Evolutionary conservation across 2,797 vertebrate genomes (phyloP).

Genomic region (Atherinosoma microstoma): DNA sequence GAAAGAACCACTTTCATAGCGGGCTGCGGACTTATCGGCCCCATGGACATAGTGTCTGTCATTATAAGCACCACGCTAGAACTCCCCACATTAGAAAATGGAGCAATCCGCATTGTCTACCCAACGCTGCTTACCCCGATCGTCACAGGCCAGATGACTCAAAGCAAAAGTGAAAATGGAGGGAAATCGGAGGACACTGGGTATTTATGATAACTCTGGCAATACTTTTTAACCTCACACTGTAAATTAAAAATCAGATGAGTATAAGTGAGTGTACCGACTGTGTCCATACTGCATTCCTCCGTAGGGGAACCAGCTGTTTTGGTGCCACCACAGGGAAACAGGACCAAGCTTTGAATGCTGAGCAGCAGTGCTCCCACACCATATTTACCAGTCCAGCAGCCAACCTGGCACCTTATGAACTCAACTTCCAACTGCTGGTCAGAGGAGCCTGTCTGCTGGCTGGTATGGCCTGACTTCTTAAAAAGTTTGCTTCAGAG

Average conservation of each 20-base stretch:
- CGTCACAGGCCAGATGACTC: conserved; percentile 67
- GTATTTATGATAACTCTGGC: conserved; percentile 53
- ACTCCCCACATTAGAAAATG: conserved; percentile 89
- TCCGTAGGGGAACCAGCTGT: conserved; percentile 90
- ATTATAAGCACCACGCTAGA: conserved; percentile 90
- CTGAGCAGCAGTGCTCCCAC: conserved; percentile 79
- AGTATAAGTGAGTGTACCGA: not conserved
- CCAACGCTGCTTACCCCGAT: conserved; percentile 88
- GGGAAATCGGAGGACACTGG: conserved; percentile 90
- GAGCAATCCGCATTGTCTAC: conserved; percentile 89
- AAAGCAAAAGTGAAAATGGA: conserved; percentile 85
- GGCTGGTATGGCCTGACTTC: conserved; percentile 83
- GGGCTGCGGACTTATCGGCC: conserved; percentile 87
- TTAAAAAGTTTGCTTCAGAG: conserved; percentile 28
- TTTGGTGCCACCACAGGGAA: conserved; percentile 86
- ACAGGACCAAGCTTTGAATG: conserved; percentile 72
- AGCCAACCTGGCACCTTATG: conserved; percentile 90
- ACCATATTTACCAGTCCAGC: conserved; percentile 87
- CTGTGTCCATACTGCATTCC: not conserved
- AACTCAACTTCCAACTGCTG: conserved; percentile 94
- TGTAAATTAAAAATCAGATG: not conserved
- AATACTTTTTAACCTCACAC: not conserved
- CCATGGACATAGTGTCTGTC: conserved; percentile 89
- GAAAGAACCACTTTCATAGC: conserved; percentile 91
- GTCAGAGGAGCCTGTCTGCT: conserved; percentile 95